Base-by-base conservation (phyloP, 2,888 invertebrate species). In the Morpho helenor region DNA sequence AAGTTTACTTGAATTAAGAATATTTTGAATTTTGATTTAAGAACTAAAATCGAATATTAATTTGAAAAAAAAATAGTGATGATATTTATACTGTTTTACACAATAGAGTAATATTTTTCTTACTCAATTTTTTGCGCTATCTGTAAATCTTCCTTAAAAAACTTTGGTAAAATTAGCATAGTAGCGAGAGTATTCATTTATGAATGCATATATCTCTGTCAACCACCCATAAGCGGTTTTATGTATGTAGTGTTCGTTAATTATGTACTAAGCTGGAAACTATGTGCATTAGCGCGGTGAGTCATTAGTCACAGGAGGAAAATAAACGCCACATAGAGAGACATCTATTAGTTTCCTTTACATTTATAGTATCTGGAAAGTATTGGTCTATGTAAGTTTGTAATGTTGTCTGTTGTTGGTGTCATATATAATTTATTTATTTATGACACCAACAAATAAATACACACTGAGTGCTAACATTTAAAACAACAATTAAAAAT, bases 271-370 rank as follows among this genome's bases (percentile, higher is more conserved):
- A 56, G 53, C 53, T 62, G 48, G 43, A 51, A 62, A 59, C 56
- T 56, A 61, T 56, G 52, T 52, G 59, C 53, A 57, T 62, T 62
- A 62, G 56, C 44, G 41, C 41, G 39, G 53, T 62, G 59, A 53
- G 53, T 61, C 61, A 62, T 59, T 62, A 56, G 50, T 45, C 52
- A 48, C 49, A 10, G 44, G 42, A 39, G 53, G 48, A 50, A 51
- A 53, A 54, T 61, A 48, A 56, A 51, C 56, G 8, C 50, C 31
- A 50, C 31, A 50, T 23, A 45, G 56, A 48, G 22, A 48, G 52
- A 49, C 39, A 46, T 51, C 39, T 40, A 61, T 61, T 58, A 56
- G 46, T 61, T 55, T 52, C 41, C 22, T 54, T n/a, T 23, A 51
- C 43, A 43, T n/a, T 51, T 43, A 42, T n/a, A 23, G 51, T 51